phyloP scores from a whole-genome alignment of 2,797 vertebrate species.

The Rousettus madagascariensis region DNA sequence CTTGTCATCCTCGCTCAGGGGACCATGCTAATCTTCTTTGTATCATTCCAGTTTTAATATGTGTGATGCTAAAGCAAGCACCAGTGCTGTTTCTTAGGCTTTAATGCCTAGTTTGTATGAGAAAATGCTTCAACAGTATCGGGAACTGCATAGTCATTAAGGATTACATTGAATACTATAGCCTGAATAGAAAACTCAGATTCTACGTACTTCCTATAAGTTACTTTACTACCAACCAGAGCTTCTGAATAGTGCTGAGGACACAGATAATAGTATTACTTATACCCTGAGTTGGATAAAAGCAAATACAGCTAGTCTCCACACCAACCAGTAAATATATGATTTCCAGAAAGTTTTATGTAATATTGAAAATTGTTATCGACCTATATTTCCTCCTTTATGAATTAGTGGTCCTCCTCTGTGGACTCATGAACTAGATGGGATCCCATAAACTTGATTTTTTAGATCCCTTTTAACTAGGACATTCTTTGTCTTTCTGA shows the following conservation, averaged over 20 bases:
- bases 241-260: not conserved
- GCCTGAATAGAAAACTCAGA: not conserved
- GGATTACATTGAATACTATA: not conserved
- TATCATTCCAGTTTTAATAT: not conserved
- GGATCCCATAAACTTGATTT: not conserved
- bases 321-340: not conserved
- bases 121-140: not conserved
- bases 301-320: not conserved
- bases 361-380: conserved; percentile 9
- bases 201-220: not conserved
- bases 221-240: not conserved
- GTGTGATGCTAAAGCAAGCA: not conserved
- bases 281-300: not conserved
- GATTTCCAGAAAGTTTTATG: not conserved
- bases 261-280: not conserved
- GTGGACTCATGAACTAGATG: not conserved
- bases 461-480: not conserved
- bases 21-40: not conserved
- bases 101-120: not conserved
- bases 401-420: not conserved
- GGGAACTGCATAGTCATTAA: not conserved
- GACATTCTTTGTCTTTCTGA: not conserved
- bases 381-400: not conserved
- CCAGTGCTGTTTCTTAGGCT: not conserved
- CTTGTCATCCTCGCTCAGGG: not conserved